Base-by-base conservation (phyloP, 2,888 invertebrate genomes). In the Aleiodes alternator region DNA sequence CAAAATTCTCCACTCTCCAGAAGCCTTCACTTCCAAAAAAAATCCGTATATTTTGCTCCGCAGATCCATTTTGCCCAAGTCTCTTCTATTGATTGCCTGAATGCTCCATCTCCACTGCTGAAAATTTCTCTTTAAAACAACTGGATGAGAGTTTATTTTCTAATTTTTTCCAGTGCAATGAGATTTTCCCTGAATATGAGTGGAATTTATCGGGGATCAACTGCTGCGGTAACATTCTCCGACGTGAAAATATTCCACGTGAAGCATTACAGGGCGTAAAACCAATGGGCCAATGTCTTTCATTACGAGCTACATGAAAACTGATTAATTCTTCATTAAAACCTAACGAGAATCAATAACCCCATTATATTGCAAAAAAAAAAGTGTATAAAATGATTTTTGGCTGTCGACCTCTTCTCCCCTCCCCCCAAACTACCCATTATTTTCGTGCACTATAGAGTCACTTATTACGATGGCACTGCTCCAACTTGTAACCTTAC, bases 211-310 rank as follows among this genome's bases (percentile, higher is more conserved):
- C 84, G 86, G 83, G 85, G 84, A 81, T 73, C 82, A 82, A 83
- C 82, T 83, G 77, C 83, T 79, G 75, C 72, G 79, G 43, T 82
- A 82, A 82, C 85, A 86, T 85, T 85, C 84, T 82, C 81, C 73
- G 56, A 74, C 78, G 81, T 43, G 43, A 82, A 85, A 85, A 82
- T 84, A 84, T 85, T 82, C 78, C 56, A 43, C 80, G 76, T 82
- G 81, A 85, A 76, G 82, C 77, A 77, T 43, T 9, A 43, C 43
- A 43, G 9, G 0, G 9, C 7, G 43, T 9, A 43, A 43, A 43
- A 81, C 77, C 68, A 38, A 34, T 34, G 57, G 50, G 56, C 66
- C 38, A 50, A 38, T 76, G 53, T 76, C 66, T 55, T 31, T 53
- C 57, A 51, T 50, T 55, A 12, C 68, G 56, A 5, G 72, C 66